Base-by-base conservation (phyloP, 2,113 vertebrate species). In the Gymnarchus niloticus region DNA sequence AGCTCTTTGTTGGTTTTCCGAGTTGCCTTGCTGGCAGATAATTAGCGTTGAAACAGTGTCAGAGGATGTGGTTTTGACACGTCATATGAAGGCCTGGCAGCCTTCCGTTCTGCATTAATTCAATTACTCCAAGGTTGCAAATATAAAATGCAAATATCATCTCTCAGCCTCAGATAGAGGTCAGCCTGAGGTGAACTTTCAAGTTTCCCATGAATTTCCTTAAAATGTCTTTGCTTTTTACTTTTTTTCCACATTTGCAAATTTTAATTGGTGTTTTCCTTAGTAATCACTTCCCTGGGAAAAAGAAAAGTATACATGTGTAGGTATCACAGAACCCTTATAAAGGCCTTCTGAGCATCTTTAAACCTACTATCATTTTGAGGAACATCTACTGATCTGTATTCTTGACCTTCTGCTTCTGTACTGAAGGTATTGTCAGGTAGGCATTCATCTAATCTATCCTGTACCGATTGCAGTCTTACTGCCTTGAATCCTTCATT, bases 71-170 rank as follows among this genome's bases (percentile, higher is more conserved):
- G 14, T 65, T 84, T 28, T 84, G 44, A 84, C 44, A 84, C n/a
- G 56, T 23, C 48, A 41, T 65, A 65, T 69, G 46, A n/a, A 25
- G 25, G 46, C n/a, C n/a, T 84, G 59, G 12, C 83, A 84, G 57
- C 25, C 28, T 52, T 37, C 28, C 46, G n/a, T 84, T 49, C 48
- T 52, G 25, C 48, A 69, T 84, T 84, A 84, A 52, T 33, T 25
- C n/a, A 44, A 69, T 84, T 84, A 46, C 33, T 84, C 46, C 61
- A 84, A 69, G 83, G 57, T 84, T 46, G 46, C 25, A 69, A 84
- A 84, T 56, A 84, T 78, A 33, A 54, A 82, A 82, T 82, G 80
- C 80, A 82, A 73, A 73, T 52, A 28, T 48, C 46, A 73, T 44
- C 25, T 51, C 59, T 69, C 83, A 19, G 10, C 61, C 2, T 6